phyloP scores from a whole-genome alignment of 2,888 invertebrate species.

The Dolichomitus sp. region DNA sequence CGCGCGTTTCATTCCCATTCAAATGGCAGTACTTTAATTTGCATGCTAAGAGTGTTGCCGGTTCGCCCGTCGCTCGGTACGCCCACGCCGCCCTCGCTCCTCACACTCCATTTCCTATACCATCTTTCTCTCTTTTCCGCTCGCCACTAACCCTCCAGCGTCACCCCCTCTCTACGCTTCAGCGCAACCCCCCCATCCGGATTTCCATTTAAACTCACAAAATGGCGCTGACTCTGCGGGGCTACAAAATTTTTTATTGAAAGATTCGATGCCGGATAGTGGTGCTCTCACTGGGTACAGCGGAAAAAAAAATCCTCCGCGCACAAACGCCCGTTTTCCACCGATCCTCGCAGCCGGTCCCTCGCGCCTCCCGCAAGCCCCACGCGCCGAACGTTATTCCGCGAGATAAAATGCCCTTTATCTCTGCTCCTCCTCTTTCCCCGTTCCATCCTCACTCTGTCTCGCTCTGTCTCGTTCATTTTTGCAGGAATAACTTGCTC shows the following conservation, averaged over 20 bases:
- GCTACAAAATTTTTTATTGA: slow-evolving; percentile 86
- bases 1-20: slow-evolving; percentile 85
- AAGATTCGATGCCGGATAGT: slow-evolving; percentile 85
- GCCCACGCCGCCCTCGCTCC: slow-evolving; percentile 71
- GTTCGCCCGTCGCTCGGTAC: slow-evolving; percentile 73
- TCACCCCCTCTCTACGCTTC: slow-evolving; percentile 53
- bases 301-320: slow-evolving; percentile 51
- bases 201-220: slow-evolving; percentile 86
- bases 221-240: slow-evolving; percentile 85
- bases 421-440: slow-evolving; percentile 66
- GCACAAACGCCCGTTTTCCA: slow-evolving; percentile 23
- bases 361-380: slow-evolving; percentile 44
- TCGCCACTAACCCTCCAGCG: slow-evolving; percentile 39
- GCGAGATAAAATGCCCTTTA: slow-evolving; percentile 72
- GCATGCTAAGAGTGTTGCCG: slow-evolving; percentile 85
- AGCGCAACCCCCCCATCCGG: slow-evolving; percentile 73
- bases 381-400: slow-evolving; percentile 66
- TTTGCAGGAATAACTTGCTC: slow-evolving; percentile 22
- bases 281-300: slow-evolving; percentile 51
- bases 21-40: slow-evolving; percentile 86
- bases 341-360: slow-evolving; percentile 56
- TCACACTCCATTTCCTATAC: slow-evolving; percentile 57
- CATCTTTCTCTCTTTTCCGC: slow-evolving; percentile 42
- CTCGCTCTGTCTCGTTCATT: slow-evolving; percentile 53
- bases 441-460: slow-evolving; percentile 64